Evolutionary conservation across 2,888 invertebrate species (phyloP).

Genomic region (Melieria crassipennis): DNA sequence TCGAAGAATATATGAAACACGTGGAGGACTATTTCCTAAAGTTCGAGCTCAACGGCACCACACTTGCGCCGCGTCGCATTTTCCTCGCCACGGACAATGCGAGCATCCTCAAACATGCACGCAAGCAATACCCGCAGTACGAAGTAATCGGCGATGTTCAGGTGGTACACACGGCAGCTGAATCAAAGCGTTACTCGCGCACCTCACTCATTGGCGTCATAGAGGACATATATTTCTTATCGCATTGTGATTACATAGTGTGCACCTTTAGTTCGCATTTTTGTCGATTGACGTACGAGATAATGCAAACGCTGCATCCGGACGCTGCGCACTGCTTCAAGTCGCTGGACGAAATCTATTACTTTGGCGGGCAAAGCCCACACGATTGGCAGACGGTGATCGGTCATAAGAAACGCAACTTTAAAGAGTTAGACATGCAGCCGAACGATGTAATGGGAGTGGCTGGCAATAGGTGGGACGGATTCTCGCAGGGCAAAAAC

Average conservation of each 20-base stretch:
- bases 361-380: slow-evolving; percentile 95
- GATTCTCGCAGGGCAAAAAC: slow-evolving; percentile 92
- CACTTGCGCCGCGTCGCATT: slow-evolving; percentile 72
- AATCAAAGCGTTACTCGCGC: slow-evolving; percentile 90
- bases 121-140: slow-evolving; percentile 82
- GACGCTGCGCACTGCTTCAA: slow-evolving; percentile 80
- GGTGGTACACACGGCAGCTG: slow-evolving; percentile 89
- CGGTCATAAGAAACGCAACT: slow-evolving; percentile 72
- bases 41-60: slow-evolving; percentile 72
- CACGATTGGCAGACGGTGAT: slow-evolving; percentile 84
- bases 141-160: slow-evolving; percentile 88
- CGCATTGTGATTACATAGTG: slow-evolving; percentile 91
- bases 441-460: slow-evolving; percentile 88
- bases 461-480: slow-evolving; percentile 98
- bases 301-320: slow-evolving; percentile 81
- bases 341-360: slow-evolving; percentile 97
- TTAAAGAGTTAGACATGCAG: slow-evolving; percentile 77
- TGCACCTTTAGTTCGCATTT: slow-evolving; percentile 99
- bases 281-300: slow-evolving; percentile 96
- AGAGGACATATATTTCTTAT: slow-evolving; percentile 90
- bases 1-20: slow-evolving; percentile 95
- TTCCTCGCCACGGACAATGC: slow-evolving; percentile 97
- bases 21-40: slow-evolving; percentile 89
- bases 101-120: slow-evolving; percentile 75
- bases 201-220: slow-evolving; percentile 92